Base-by-base conservation (phyloP, 2,888 invertebrate species). In the Andrena marginata region DNA sequence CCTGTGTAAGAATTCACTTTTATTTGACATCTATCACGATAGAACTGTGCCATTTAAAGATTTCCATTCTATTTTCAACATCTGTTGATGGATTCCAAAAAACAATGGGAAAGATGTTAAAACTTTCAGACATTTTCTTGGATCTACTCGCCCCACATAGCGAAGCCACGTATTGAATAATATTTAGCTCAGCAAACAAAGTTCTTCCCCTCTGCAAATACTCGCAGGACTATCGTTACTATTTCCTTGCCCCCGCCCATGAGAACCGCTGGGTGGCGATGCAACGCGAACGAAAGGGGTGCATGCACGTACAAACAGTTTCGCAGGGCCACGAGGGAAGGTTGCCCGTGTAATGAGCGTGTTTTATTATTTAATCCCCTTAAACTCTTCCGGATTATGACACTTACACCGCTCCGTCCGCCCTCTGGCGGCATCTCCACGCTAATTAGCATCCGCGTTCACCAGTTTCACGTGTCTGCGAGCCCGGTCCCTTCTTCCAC, bases 291-390 rank as follows among this genome's bases (percentile, higher is more conserved):
- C 26, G 35, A 35, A 51, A 29, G n/a, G 51, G 31, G 31, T n/a
- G 13, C 70, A 20, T 82, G 23, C 48, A 81, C 73, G 29, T 72
- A 54, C 59, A 69, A 76, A 82, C 65, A 79, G 69, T 84, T 72
- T 65, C 56, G 56, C 51, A 6, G 48, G 23, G 54, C 62, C 72
- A 59, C 16, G 72, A 29, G 20, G 77, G 60, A 71, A 63, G 65
- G 74, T 84, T 74, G 67, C 48, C 29, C 70, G 72, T 73, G 81
- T 85, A 85, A 85, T 64, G 83, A 87, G 79, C 81, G 77, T 83
- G 78, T 86, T 85, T 85, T 84, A 86, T 87, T 88, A 85, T 86
- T 87, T 87, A 84, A 87, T 88, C 86, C 82, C 76, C 82, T 86
- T 78, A 83, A 84, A 87, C 76, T 83, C 84, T 83, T 80, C 84